These are phyloP conservation scores for Xestia rhomboidea DNA, from an alignment of 2,888 invertebrate species.

Conservation along the genomic window DNA sequence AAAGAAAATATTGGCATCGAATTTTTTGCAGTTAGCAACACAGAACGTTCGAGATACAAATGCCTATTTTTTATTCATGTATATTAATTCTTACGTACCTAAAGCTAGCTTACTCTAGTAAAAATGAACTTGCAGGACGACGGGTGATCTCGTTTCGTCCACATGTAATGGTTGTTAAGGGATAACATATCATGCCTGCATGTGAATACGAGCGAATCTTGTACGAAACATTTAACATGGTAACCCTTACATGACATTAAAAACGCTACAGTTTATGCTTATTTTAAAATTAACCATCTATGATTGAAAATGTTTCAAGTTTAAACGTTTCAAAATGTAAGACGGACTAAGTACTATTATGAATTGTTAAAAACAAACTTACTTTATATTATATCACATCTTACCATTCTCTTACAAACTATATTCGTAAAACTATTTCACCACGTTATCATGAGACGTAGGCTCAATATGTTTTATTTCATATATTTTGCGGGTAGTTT, in stretches of 20 bases:
- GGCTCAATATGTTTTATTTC: constrained; percentile 16
- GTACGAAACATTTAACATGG: constrained; percentile 66
- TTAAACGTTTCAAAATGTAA: constrained; percentile 63
- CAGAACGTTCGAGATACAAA: constrained; percentile 83
- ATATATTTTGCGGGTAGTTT: constrained; percentile 31
- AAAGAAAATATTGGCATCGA: constrained; percentile 75
- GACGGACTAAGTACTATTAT: constrained; percentile 66
- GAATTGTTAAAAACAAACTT: constrained; percentile 55
- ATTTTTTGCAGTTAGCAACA: constrained; percentile 81
- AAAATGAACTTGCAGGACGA: constrained; percentile 79
- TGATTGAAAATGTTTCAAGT: constrained; percentile 53
- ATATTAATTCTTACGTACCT: constrained; percentile 82
- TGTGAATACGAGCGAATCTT: constrained; percentile 60
- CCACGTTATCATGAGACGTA: neutral
- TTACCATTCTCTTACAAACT: constrained; percentile 16
- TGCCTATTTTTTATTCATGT: constrained; percentile 80
- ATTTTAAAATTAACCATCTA: constrained; percentile 66
- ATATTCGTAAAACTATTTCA: constrained; percentile 10
- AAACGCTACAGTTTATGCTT: constrained; percentile 66
- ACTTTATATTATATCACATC: constrained; percentile 48
- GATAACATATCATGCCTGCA: constrained; percentile 62
- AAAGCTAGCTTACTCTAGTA: constrained; percentile 85
- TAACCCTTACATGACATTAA: constrained; percentile 67
- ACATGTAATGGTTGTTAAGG: constrained; percentile 65
- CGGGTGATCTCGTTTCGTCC: constrained; percentile 65